phyloP scores from a whole-genome alignment of 2,888 invertebrate genomes.

The Halocaridina rubra region DNA sequence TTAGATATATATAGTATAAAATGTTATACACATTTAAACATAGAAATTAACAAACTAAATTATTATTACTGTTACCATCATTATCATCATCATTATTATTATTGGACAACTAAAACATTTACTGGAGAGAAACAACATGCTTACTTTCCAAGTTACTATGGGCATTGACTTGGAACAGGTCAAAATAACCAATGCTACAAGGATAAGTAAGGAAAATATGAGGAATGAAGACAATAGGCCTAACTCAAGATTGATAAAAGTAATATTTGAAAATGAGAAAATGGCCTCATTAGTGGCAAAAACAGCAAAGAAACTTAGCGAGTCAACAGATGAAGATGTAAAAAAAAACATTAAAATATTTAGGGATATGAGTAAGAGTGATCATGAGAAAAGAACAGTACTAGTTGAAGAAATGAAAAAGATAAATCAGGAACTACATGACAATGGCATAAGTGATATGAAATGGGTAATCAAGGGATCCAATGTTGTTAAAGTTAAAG shows the following conservation, averaged over 20 bases:
- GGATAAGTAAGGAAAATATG: not conserved
- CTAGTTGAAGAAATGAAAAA: not conserved
- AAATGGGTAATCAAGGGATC: not conserved
- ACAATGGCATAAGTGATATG: not conserved
- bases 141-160: too few species aligned
- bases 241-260: not conserved
- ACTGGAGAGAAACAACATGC: too few species aligned
- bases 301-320: not conserved
- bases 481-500: not conserved
- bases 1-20: too few species aligned
- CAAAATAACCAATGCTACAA: not conserved
- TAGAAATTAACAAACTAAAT: too few species aligned
- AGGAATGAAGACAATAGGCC: not conserved
- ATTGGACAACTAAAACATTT: too few species aligned
- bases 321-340: not conserved
- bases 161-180: not conserved
- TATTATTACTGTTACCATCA: too few species aligned
- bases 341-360: not conserved
- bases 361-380: not conserved
- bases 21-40: too few species aligned
- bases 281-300: not conserved
- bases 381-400: not conserved
- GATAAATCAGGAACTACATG: not conserved
- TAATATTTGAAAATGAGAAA: not conserved
- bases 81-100: too few species aligned